Percentiles rank a stretch among this genome's conserved stretches.
Conservation (phyloP, 2,113 vertebrate species). For the Drymodes brunneopygia region DNA sequence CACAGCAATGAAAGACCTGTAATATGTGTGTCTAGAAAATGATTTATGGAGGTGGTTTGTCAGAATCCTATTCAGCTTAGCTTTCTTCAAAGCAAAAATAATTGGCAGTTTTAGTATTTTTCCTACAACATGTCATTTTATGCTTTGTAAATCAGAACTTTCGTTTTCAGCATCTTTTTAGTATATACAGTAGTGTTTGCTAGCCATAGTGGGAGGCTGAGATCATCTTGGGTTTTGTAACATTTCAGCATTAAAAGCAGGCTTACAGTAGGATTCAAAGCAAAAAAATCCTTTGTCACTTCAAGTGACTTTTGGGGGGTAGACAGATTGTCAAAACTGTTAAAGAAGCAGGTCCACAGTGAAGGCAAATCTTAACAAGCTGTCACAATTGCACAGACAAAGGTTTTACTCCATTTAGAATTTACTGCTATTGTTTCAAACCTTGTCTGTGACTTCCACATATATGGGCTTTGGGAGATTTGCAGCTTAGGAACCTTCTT, state of each 20-base stretch:
- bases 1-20: not conserved
- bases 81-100: not conserved
- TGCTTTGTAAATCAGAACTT: not conserved
- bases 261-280: not conserved
- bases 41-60: not conserved
- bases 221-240: not conserved
- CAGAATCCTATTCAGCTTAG: not conserved
- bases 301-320: not conserved
- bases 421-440: not conserved
- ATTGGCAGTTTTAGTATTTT: not conserved
- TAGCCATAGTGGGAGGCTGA: not conserved
- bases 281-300: not conserved
- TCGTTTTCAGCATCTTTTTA: not conserved
- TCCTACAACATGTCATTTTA: not conserved
- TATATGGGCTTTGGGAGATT: not conserved
- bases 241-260: not conserved
- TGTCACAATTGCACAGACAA: not conserved
- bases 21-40: not conserved
- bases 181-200: rapidly evolving
- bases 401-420: not conserved
- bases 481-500: not conserved
- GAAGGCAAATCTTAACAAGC: not conserved
- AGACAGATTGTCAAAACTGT: not conserved
- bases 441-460: not conserved
- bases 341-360: not conserved